Percentiles rank a stretch among this genome's conserved stretches.
Evolutionary conservation across 2,113 vertebrate genomes (phyloP).

Genomic region (Osmerus eperlanus): DNA sequence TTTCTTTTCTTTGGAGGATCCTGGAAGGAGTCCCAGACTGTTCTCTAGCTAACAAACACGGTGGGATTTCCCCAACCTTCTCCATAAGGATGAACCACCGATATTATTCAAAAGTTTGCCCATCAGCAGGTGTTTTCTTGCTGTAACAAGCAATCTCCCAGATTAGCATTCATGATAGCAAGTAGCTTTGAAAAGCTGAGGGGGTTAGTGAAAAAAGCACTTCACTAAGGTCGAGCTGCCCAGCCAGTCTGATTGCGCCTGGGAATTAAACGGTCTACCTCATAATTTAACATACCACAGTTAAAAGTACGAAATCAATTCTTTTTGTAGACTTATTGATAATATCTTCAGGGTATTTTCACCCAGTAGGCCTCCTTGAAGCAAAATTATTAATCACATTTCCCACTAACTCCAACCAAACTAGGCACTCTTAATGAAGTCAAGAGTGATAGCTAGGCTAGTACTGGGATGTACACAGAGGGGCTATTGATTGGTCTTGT

Average conservation of each 20-base stretch:
- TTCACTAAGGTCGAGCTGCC: constrained; percentile 7
- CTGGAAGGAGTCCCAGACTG: constrained; percentile 62
- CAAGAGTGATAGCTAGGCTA: not conserved
- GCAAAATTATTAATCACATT: constrained; percentile 8
- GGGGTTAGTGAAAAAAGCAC: constrained; percentile 10
- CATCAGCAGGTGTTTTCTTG: constrained; percentile 43
- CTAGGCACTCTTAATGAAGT: constrained; percentile 25
- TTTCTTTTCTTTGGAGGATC: constrained; percentile 55
- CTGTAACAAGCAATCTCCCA: constrained; percentile 6
- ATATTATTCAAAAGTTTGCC: constrained; percentile 33
- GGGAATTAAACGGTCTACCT: constrained; percentile 2
- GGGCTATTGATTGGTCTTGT: constrained; percentile 18
- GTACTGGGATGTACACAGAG: constrained; percentile 17
- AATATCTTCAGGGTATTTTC: not conserved
- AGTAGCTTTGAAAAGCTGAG: constrained; percentile 18
- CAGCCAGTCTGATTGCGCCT: constrained; percentile 19
- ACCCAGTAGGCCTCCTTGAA: not conserved
- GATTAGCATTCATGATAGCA: constrained; percentile 10
- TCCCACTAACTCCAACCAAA: not conserved
- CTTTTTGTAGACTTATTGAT: constrained; percentile 23
- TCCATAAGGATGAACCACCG: constrained; percentile 40
- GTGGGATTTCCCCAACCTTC: constrained; percentile 37
- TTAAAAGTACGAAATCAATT: constrained; percentile 33
- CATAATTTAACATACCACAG: constrained; percentile 18
- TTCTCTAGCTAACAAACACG: constrained; percentile 41